Conservation (phyloP, 2,113 vertebrate genomes). For the Dicrurus megarhynchus region DNA sequence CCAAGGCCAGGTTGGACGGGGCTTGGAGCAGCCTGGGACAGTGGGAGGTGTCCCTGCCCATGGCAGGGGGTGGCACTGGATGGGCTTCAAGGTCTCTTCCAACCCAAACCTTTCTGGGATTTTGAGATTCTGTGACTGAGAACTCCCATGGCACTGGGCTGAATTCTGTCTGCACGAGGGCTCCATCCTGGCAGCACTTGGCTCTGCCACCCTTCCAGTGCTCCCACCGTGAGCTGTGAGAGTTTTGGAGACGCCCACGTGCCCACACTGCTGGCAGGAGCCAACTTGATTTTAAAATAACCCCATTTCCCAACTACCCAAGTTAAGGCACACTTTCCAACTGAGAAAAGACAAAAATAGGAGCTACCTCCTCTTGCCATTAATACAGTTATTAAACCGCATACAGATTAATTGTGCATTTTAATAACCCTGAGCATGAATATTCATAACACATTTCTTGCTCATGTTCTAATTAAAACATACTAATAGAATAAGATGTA, state of each 20-base stretch:
- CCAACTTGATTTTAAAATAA: background rate
- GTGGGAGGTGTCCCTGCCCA: background rate
- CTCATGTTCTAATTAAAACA: constrained; percentile 73
- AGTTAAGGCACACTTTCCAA: background rate
- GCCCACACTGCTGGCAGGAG: background rate
- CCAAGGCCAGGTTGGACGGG: background rate
- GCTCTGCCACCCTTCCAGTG: background rate
- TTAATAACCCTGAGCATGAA: constrained; percentile 74
- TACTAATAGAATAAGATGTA: constrained; percentile 64
- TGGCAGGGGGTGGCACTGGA: accelerated
- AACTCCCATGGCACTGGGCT: background rate
- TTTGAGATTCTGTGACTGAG: background rate
- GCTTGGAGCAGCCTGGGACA: background rate
- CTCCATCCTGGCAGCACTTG: background rate
- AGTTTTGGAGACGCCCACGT: background rate
- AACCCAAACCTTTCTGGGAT: background rate
- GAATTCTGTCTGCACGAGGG: background rate
- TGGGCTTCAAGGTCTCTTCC: accelerated
- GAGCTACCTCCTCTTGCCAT: constrained; percentile 1
- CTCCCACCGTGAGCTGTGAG: background rate
- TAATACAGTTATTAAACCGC: constrained; percentile 70
- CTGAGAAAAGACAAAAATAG: constrained; percentile 2
- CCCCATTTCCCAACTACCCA: background rate
- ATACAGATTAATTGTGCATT: constrained; percentile 68
- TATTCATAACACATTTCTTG: constrained; percentile 67